phyloP scores from a whole-genome alignment of 2,113 vertebrate species.

The Oryzias woworae region DNA sequence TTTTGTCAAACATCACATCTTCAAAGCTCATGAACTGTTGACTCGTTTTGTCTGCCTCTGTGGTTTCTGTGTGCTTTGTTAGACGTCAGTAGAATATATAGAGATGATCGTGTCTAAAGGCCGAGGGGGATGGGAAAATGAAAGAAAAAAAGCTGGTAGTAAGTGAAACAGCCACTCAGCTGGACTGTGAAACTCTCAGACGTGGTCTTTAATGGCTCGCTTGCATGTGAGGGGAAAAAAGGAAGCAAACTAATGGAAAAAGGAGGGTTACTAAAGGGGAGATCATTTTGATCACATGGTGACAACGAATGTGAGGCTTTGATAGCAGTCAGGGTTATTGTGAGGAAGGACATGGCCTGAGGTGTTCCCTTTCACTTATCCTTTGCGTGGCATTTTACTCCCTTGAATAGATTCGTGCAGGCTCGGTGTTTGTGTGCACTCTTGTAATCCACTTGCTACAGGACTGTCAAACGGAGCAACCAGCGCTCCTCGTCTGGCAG shows the following conservation, averaged over 20 bases:
- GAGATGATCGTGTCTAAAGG: too few relatives aligned
- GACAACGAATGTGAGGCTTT: constrained; percentile 37
- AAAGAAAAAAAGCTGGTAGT: neutral
- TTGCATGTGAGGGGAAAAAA: neutral
- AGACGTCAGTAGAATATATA: neutral
- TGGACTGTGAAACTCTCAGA: neutral
- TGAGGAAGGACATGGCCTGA: constrained; percentile 41
- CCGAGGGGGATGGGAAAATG: neutral
- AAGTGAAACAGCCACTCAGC: constrained; percentile 18
- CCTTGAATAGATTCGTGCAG: constrained; percentile 24
- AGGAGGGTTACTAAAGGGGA: constrained; percentile 1
- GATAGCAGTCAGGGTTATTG: constrained; percentile 32
- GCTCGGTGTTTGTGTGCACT: neutral
- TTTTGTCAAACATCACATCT: too few relatives aligned
- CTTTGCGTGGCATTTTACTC: neutral
- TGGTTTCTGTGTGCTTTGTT: neutral
- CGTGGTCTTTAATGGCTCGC: neutral
- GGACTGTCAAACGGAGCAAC: constrained; percentile 35
- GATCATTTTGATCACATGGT: constrained; percentile 5
- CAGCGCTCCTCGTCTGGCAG: neutral
- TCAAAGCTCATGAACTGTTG: too few relatives aligned
- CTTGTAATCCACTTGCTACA: constrained; percentile 20
- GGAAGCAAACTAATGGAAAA: neutral
- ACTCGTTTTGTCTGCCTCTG: too few relatives aligned
- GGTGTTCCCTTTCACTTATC: constrained; percentile 37